A percentile compares a stretch with the other conserved stretches of the same genome.
These are phyloP conservation scores for Malurus alboscapulatus DNA, from an alignment of 2,113 vertebrate species.

Conservation along the genomic window DNA sequence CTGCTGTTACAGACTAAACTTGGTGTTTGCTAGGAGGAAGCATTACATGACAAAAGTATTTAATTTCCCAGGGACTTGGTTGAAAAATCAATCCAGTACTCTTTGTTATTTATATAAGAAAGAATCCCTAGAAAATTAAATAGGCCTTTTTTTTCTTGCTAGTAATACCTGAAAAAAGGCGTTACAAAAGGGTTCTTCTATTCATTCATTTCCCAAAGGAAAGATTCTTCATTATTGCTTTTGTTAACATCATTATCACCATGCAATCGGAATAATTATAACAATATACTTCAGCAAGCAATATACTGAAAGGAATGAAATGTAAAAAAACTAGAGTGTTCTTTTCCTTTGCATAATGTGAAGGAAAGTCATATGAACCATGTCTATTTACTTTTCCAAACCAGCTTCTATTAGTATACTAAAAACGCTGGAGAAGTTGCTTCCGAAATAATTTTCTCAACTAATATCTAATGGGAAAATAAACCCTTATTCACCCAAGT, in stretches of 20 bases:
- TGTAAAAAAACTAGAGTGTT: not conserved
- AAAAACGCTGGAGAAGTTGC: not conserved
- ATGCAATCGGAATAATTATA: not conserved
- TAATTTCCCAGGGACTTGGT: not conserved
- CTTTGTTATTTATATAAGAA: not conserved
- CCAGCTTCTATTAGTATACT: not conserved
- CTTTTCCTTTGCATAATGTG: not conserved
- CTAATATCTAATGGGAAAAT: not conserved
- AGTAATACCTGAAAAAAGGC: not conserved
- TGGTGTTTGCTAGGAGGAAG: not conserved
- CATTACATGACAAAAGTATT: conserved; percentile 31
- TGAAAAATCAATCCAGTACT: conserved; percentile 17
- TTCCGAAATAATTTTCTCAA: not conserved
- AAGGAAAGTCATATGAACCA: not conserved
- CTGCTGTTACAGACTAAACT: not conserved
- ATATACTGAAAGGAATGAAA: not conserved
- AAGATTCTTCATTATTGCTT: not conserved
- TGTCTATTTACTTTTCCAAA: not conserved
- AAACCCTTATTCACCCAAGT: not conserved
- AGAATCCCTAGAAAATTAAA: conserved; percentile 22
- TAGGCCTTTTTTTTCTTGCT: not conserved
- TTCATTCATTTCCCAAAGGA: not conserved
- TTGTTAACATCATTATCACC: not conserved
- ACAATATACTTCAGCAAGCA: not conserved
- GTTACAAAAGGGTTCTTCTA: not conserved